Conservation (phyloP, 1,140 invertebrate genomes). For the Phymastichus coffea region DNA sequence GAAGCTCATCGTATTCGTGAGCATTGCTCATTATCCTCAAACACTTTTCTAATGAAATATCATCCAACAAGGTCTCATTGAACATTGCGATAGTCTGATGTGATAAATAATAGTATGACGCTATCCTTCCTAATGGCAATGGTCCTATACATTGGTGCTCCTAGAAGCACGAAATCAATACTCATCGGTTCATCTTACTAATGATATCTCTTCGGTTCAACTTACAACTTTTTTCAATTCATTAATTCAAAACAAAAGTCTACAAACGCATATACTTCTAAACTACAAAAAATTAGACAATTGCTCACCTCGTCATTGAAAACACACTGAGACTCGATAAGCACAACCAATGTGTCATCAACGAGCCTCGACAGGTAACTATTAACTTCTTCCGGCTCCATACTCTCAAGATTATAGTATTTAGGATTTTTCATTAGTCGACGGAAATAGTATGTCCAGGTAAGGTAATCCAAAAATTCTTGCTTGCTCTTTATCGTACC, state of each 20-base stretch:
- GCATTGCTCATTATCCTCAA: constrained; percentile 80
- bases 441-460: constrained; percentile 98
- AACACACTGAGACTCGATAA: constrained; percentile 78
- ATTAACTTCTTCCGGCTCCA: constrained; percentile 75
- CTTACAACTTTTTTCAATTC: constrained; percentile 1
- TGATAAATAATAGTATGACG: constrained; percentile 97
- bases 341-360: constrained; percentile 71
- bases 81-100: constrained; percentile 90
- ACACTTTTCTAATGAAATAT: constrained; percentile 72
- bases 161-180: constrained; percentile 50
- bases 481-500: constrained; percentile 91
- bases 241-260: too few relatives aligned
- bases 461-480: constrained; percentile 94
- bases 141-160: constrained; percentile 70
- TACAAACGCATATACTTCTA: too few relatives aligned
- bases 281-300: too few relatives aligned
- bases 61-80: constrained; percentile 64
- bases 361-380: constrained; percentile 74
- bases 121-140: constrained; percentile 89
- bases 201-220: too few relatives aligned
- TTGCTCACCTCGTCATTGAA: constrained; percentile 61
- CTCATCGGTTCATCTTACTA: neutral
- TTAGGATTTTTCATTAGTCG: constrained; percentile 90
- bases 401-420: constrained; percentile 83
- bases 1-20: constrained; percentile 91